Evolutionary conservation across 2,113 vertebrate species (phyloP).

Genomic region (Pandion haliaetus): DNA sequence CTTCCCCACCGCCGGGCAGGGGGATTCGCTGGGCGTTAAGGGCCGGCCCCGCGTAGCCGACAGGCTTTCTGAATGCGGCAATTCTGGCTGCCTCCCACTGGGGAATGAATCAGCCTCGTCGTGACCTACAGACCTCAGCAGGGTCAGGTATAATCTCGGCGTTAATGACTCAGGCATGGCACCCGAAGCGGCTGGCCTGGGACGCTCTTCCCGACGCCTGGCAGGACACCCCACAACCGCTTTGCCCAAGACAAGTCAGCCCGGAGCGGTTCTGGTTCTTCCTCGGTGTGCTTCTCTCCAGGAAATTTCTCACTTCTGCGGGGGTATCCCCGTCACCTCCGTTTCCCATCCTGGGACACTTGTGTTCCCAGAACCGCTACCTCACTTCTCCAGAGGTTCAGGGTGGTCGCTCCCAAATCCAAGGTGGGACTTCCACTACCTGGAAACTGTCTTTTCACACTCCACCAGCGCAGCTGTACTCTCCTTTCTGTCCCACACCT

Average conservation of each 20-base stretch:
- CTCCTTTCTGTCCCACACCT: neutral
- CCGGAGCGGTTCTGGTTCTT: neutral
- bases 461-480: neutral
- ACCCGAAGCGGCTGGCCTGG: neutral
- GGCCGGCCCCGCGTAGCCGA: rapidly evolving
- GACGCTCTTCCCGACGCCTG: neutral
- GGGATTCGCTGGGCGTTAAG: neutral
- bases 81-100: neutral
- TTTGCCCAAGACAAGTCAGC: neutral
- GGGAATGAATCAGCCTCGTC: neutral
- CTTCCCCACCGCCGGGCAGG: neutral
- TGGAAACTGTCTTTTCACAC: neutral
- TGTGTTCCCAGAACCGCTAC: neutral
- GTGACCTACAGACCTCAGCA: neutral
- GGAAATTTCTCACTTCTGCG: neutral
- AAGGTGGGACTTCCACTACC: neutral
- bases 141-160: neutral
- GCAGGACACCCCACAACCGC: neutral
- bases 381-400: neutral
- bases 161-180: neutral
- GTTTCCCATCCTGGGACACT: neutral
- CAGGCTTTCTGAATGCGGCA: neutral
- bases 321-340: neutral
- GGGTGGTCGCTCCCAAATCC: neutral
- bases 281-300: neutral